Base-by-base conservation (phyloP, 2,113 vertebrate species). In the Nothoprocta perdicaria region DNA sequence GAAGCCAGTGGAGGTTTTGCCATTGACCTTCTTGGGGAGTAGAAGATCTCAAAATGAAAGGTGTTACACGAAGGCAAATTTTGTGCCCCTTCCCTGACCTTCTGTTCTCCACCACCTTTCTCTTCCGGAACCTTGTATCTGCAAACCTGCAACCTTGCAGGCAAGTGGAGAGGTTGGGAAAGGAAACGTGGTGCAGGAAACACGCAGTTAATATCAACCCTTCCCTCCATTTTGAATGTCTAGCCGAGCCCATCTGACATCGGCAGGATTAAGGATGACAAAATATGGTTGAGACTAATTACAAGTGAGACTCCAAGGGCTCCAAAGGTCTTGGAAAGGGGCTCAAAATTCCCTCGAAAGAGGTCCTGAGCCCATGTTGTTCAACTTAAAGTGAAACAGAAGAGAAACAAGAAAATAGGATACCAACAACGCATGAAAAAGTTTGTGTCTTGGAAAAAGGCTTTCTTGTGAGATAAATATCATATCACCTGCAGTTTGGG, bases 31-130 rank as follows among this genome's bases (percentile, higher is more conserved):
- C 11, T 29, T 6, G 6, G 57, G 41, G 76, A 33, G n/a, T 1
- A 3, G 23, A 26, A 84, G 27, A 22, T 22, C 48, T 21, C 48
- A 22, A 31, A 93, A 91, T 12, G 46, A 57, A 84, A 82, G 16
- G 19, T 79, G 53, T 7, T 60, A 16, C 21, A 11, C 72, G 62
- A 81, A 45, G 66, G 55, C 75, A 62, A 84, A 83, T 45, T 12
- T 0, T 24, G 0, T 71, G 33, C 18, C 69, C 27, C 15, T 84
- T 3, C 27, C 27, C 14, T 80, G 52, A 58, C 29, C 27, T 19
- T 72, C 2, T 53, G 8, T 1, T 1, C 4, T 0, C 2, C 12
- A 10, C 16, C 0, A 0, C 61, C 58, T 62, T 80, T 69, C n/a
- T 86, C 15, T 67, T 93, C 35, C 14, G n/a, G n/a, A n/a, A n/a